Base-by-base conservation (phyloP, 2,888 invertebrate genomes). In the Sericinus montela region DNA sequence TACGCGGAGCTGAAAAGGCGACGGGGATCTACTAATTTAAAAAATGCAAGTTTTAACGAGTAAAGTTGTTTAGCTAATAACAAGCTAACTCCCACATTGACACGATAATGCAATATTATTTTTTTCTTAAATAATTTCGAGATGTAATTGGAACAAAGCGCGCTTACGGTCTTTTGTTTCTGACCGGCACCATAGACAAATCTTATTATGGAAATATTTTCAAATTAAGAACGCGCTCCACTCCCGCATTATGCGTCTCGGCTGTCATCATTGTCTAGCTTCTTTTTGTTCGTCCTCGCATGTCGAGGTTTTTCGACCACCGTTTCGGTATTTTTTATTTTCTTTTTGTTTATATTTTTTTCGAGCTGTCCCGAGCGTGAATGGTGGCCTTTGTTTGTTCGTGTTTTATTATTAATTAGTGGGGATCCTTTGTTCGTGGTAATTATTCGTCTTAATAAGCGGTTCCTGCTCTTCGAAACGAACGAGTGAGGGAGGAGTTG, bases 381-480 rank as follows among this genome's bases (percentile, higher is more conserved):
- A 87, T 86, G 79, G 84, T 71, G 73, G 70, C 71, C 80, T 84
- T 88, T 88, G 86, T 87, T 85, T 85, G 84, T 77, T 80, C 81
- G 81, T 85, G 87, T 87, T 85, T 88, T 88, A 87, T 88, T 88
- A 88, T 87, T 88, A 88, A 87, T 88, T 88, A 88, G 87, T 86
- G 87, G 75, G 69, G 76, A 72, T 74, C 75, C 80, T 84, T 88
- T 88, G 88, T 88, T 81, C 81, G 79, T 85, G 87, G 88, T 77
- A 88, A 88, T 88, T 87, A 88, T 88, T 85, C 50, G 85, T 87
- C 84, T 84, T 87, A 88, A 87, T 88, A 87, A 87, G 87, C 82
- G 82, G 87, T 87, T 86, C 87, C 87, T 83, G 82, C 77, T 80
- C 69, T 70, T 75, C 79, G 77, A 80, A 80, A 72, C 75, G 75